Evolutionary conservation across 2,113 vertebrate species (phyloP).

Genomic region (Copsychus sechellarum): DNA sequence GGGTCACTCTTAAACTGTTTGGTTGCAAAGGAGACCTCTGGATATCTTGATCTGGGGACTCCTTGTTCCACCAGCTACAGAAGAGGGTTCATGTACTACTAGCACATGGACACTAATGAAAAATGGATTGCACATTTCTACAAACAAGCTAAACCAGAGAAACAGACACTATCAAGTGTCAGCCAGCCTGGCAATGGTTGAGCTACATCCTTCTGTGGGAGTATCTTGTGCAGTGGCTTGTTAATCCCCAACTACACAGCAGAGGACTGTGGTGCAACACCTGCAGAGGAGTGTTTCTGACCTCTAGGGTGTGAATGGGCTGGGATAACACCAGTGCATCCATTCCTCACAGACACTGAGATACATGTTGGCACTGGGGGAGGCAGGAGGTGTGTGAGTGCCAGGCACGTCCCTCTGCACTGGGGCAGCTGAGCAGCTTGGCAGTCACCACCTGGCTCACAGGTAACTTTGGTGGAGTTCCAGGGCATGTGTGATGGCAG

Average conservation of each 20-base stretch:
- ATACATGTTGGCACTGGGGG: fast-evolving
- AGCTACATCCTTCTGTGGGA: neutral
- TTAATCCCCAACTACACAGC: fast-evolving
- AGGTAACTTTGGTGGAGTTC: neutral
- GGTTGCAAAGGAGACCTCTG: neutral
- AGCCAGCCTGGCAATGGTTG: neutral
- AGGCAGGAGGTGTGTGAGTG: fast-evolving
- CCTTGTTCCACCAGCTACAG: neutral
- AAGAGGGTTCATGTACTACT: neutral
- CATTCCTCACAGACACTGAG: neutral
- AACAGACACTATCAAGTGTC: neutral
- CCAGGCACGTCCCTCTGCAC: fast-evolving
- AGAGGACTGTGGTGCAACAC: neutral
- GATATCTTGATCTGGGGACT: neutral
- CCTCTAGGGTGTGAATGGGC: fast-evolving
- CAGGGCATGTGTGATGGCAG: fast-evolving
- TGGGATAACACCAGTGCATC: neutral
- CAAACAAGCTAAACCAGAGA: neutral
- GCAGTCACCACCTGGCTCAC: neutral
- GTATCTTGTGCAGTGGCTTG: neutral
- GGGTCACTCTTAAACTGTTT: neutral
- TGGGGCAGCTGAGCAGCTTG: fast-evolving
- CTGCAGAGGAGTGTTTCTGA: neutral
- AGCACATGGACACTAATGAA: neutral
- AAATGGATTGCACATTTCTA: neutral